Base-by-base conservation (phyloP, 92 coral and sea anemone genomes). In the Anthopleura xanthogrammica region DNA sequence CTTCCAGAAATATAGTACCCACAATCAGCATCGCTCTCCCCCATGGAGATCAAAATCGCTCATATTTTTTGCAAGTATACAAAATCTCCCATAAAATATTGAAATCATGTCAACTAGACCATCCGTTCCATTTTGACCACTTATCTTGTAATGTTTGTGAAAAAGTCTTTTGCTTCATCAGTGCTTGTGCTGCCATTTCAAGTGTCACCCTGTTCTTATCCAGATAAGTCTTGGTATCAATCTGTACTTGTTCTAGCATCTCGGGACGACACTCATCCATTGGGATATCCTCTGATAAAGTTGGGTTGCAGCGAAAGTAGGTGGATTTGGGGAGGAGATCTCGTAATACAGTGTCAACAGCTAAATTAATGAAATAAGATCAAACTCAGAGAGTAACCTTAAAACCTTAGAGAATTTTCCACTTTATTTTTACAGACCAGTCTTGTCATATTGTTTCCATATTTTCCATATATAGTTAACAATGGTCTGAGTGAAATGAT, bases 191-290 rank as follows among this genome's bases (percentile, higher is more conserved):
- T 12, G 93, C 89, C 41, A 81, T 85, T 60, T 92, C 87, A 2
- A 94, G 85, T 40, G 65, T 71, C 3, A 80, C 46, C 68, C 90
- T 89, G 16, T 87, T 91, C 77, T 94, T 94, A 48, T 90, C 97
- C 78, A 95, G 46, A 78, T 96, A 93, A 54, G 88, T 83, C 72
- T 87, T 91, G 3, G 99, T 92, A 62, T 96, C 97, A 12, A 89
- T 88, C 74, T 90, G 92, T 17, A 94, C 88, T 56, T 94, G 95
- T 52, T 96, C 98, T 74, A 96, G 72, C 78, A 86, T 83, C 64
- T 94, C 98, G 0, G 87, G 87, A 24, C 94, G 85, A 54, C 94
- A 88, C 57, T 96, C 99, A 54, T 96, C 99, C 95, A 96, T 87
- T 72, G 98, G 93, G 58, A 96, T 77, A 77, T 96, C 97, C 36